Evolutionary conservation across 2,797 vertebrate species (phyloP), one percentile per base, ranked within the genome.

Genomic region (Epinephelus malabaricus): DNA sequence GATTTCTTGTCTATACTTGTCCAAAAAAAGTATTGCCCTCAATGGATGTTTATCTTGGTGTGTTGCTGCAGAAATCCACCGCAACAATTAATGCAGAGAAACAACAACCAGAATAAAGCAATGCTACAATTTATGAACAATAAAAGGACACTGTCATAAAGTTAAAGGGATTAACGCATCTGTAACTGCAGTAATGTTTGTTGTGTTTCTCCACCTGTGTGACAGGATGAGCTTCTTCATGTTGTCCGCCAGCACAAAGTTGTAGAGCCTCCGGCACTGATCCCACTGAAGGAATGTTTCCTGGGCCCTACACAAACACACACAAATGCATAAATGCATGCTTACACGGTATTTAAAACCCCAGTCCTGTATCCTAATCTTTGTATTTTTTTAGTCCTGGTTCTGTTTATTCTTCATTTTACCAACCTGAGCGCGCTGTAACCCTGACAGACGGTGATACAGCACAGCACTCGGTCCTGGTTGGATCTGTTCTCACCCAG

Each of bases 251-350:
- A 99, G 94, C 53, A 98, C 92, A 85, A 99, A 99, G 94, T 99
- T 99, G 92, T 99, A 99, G 78, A 99, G 93, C 65, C 98, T 96
- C 55, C 98, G 95, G 40, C 97, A 98, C 51, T 97, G 97, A 84
- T 98, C 97, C 98, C 98, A 99, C 76, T 98, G 97, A 79, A 97
- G 95, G 94, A 99, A 99, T 43, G 98, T 98, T 91, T 99, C 97
- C 92, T 98, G 97, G 46, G 96, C 97, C 89, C 98, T 99, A 11
- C 15, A 75, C 25, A 82, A 19, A 69, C 14, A 51, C 63, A 75
- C 25, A 13, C 25, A 13, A 11, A 46, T 12, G 9, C 40, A 12
- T 43, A 43, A n/a, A 72, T 11, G 25, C 23, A 69, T 4, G 54
- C 19, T 72, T 11, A 53, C 19, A 70, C 12, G 2, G 34, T 34